Evolutionary conservation across 2,113 vertebrate genomes (phyloP), one percentile per base, ranked within the genome.

Genomic region (Cyprinodon variegatus): DNA sequence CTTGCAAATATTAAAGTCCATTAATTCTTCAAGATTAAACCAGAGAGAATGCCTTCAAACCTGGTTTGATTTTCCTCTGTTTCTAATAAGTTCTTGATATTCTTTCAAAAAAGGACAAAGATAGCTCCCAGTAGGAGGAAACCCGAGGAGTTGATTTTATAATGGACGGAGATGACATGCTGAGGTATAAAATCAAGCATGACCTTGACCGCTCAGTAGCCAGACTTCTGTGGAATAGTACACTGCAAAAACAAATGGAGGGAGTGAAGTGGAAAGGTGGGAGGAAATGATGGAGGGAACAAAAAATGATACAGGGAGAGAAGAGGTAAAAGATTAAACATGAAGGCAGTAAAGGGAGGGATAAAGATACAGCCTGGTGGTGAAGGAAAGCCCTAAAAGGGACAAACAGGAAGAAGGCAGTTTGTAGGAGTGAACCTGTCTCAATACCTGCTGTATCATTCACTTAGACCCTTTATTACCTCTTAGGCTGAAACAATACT

Each of bases 191-290:
- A 87, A 78, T 86, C 66, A 79, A 71, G 76, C 72, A 65, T 90
- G 82, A 89, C 90, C 87, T 74, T 85, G 84, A 81, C 79, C 59
- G 77, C 84, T 83, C 72, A 22, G 88, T 87, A 86, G 88, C 83
- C 7, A 15, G 8, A 82, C 78, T 62, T 69, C 78, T 50, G 78
- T 83, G 86, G 88, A 90, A 90, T 73, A n/a, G 66, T 86, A 86
- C 77, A 85, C 86, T 87, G 78, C 48, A 65, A 88, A 89, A 87
- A 91, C 88, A 92, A 70, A 86, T 15, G 72, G 45, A 66, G 76
- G 73, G 76, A 78, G 11, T 82, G 79, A 85, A 80, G 46, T 65
- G 71, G 71, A 62, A 68, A 70, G 79, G 50, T 71, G 81, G 78
- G 72, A 83, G 88, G 81, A 85, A 88, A 85, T 50, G 62, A 82